phyloP scores from a whole-genome alignment of 2,113 vertebrate genomes.

The Carassius auratus region DNA sequence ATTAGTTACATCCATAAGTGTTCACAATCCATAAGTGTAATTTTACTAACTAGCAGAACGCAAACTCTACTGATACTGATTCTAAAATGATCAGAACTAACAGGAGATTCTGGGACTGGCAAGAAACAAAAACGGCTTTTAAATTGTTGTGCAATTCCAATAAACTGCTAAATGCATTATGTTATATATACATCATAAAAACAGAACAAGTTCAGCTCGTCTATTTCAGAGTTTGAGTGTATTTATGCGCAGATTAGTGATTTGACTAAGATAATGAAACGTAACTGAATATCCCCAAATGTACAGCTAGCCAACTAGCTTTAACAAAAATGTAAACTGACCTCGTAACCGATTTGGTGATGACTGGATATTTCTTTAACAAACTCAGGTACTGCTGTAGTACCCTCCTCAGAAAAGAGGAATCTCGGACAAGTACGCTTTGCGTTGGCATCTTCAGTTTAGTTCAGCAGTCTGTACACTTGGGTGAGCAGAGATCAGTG shows the following conservation, averaged over 20 bases:
- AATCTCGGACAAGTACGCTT: slow-evolving; percentile 66
- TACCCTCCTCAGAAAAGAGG: slow-evolving; percentile 63
- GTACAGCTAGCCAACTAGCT: not conserved
- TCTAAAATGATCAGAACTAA: not conserved
- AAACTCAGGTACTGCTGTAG: slow-evolving; percentile 80
- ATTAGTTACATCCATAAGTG: not conserved
- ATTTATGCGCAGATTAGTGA: not conserved
- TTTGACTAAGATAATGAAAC: not conserved
- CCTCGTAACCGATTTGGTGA: slow-evolving; percentile 86
- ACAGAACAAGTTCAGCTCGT: too few species aligned
- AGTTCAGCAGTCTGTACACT: not conserved
- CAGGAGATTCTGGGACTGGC: not conserved
- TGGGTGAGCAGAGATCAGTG: not conserved
- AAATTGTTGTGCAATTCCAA: not conserved
- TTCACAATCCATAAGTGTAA: not conserved
- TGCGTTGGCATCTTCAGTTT: slow-evolving; percentile 66
- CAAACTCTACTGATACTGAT: not conserved
- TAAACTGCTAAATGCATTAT: not conserved
- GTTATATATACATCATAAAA: too few species aligned
- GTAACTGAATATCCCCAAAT: not conserved
- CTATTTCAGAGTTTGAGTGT: too few species aligned
- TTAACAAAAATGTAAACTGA: slow-evolving; percentile 58
- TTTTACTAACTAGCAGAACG: not conserved
- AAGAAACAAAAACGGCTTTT: not conserved
- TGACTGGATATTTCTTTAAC: slow-evolving; percentile 80